Conservation (phyloP, 2,888 invertebrate species). For the Eupithecia pulchellata region DNA sequence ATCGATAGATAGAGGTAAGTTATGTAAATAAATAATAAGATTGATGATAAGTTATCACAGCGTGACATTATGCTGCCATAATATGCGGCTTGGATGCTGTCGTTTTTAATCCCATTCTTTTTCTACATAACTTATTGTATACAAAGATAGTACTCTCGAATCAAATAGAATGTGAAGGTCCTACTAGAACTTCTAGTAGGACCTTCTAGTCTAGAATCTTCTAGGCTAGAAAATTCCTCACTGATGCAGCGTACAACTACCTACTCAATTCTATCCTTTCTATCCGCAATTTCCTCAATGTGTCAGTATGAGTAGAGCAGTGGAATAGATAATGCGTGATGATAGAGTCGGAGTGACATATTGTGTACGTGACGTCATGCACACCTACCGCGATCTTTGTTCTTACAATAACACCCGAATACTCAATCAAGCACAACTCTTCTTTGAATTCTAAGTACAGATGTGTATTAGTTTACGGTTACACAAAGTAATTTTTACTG, state of each 20-base stretch:
- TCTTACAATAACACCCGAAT: background rate
- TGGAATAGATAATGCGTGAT: slow-evolving; percentile 38
- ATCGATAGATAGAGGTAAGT: no score
- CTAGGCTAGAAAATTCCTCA: background rate
- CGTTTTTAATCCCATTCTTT: no score
- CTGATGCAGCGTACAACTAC: background rate
- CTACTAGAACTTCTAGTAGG: no score
- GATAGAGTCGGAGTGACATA: slow-evolving; percentile 45
- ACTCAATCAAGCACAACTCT: background rate
- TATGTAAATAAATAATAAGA: no score
- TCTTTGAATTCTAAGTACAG: background rate
- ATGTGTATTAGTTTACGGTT: no score
- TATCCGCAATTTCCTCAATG: background rate
- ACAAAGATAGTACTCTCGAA: no score
- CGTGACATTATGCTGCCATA: no score
- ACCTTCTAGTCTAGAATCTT: no score
- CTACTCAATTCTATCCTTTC: background rate
- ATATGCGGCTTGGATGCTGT: no score
- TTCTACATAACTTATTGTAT: no score
- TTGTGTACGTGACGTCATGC: slow-evolving; percentile 37
- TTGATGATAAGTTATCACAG: no score
- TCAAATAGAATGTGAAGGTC: background rate
- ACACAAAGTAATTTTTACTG: no score
- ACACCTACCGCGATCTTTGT: slow-evolving; percentile 3
- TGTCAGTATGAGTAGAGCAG: slow-evolving; percentile 16